Conservation (phyloP, 1,140 invertebrate species). For the Drosophila virilis region DNA sequence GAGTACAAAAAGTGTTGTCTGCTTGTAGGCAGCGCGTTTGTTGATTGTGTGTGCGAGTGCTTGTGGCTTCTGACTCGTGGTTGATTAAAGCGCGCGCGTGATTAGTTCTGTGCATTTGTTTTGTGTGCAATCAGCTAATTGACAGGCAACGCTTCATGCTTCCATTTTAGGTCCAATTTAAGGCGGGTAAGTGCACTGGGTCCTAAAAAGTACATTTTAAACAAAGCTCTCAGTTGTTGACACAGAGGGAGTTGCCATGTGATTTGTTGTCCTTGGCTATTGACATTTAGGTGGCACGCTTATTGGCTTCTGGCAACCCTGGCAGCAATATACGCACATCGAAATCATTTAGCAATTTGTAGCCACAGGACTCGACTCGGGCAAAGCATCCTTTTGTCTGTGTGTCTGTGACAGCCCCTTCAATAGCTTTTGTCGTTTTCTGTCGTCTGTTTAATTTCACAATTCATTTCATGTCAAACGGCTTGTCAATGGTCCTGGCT, state of each 20-base stretch:
- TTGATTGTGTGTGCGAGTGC: slow-evolving; percentile 31
- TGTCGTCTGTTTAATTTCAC: slow-evolving; percentile 75
- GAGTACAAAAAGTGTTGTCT: slow-evolving; percentile 62
- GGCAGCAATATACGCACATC: slow-evolving; percentile 7
- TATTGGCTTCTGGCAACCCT: slow-evolving; percentile 46
- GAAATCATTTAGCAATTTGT: slow-evolving; percentile 76
- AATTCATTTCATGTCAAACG: slow-evolving; percentile 82
- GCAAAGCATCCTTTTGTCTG: slow-evolving; percentile 43
- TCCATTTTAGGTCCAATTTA: slow-evolving; percentile 1
- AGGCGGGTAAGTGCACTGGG: slow-evolving; percentile 53
- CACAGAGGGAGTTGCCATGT: too few species aligned
- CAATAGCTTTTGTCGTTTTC: slow-evolving; percentile 51
- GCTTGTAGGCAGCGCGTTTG: slow-evolving; percentile 57
- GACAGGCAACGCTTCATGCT: slow-evolving; percentile 15
- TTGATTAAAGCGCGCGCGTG: slow-evolving; percentile 71
- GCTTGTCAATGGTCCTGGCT: slow-evolving; percentile 57
- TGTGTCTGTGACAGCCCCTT: slow-evolving; percentile 34
- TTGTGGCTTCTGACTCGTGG: slow-evolving; percentile 29
- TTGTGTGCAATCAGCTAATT: slow-evolving; percentile 60
- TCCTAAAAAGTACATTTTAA: neutral
- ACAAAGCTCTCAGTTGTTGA: neutral
- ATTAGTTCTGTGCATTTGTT: slow-evolving; percentile 52
- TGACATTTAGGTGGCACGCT: slow-evolving; percentile 69
- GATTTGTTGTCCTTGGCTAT: slow-evolving; percentile 23
- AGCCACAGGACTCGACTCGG: slow-evolving; percentile 26